Evolutionary conservation across 2,888 invertebrate species (phyloP).

Genomic region (Nymphalis polychloros): DNA sequence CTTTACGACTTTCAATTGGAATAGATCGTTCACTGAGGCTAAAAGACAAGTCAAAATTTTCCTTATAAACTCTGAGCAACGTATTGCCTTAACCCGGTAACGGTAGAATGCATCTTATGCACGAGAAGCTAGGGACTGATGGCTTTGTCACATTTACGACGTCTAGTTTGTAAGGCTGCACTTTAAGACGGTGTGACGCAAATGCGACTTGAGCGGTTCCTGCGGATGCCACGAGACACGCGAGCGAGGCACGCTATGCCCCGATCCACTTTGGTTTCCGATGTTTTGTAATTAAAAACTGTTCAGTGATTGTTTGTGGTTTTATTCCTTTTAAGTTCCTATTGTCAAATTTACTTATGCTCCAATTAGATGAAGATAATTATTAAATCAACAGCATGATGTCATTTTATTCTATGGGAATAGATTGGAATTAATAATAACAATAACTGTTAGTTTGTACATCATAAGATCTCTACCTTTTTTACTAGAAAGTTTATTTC

Average conservation of each 20-base stretch:
- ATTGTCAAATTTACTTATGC: too few species aligned
- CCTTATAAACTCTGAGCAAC: not conserved
- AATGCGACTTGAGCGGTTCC: constrained; percentile 46
- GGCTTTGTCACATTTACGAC: constrained; percentile 6
- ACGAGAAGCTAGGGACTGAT: not conserved
- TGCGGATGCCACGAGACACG: constrained; percentile 34
- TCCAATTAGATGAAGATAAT: too few species aligned
- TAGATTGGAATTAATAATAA: too few species aligned
- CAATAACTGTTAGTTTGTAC: too few species aligned
- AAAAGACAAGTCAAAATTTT: constrained; percentile 9
- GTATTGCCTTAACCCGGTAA: not conserved
- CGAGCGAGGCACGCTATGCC: constrained; percentile 34
- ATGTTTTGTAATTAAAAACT: constrained; percentile 8
- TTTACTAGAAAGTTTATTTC: too few species aligned
- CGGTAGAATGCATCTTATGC: constrained; percentile 9
- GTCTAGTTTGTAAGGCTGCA: constrained; percentile 27
- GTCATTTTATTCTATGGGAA: too few species aligned
- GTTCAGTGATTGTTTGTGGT: not conserved
- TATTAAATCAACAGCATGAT: too few species aligned
- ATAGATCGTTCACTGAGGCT: not conserved
- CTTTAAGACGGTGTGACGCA: constrained; percentile 36
- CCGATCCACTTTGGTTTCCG: constrained; percentile 10
- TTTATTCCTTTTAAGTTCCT: not conserved
- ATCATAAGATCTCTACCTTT: too few species aligned
- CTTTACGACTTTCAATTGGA: constrained; percentile 7